phyloP scores from a whole-genome alignment of 2,113 vertebrate species.

The Sander vitreus region DNA sequence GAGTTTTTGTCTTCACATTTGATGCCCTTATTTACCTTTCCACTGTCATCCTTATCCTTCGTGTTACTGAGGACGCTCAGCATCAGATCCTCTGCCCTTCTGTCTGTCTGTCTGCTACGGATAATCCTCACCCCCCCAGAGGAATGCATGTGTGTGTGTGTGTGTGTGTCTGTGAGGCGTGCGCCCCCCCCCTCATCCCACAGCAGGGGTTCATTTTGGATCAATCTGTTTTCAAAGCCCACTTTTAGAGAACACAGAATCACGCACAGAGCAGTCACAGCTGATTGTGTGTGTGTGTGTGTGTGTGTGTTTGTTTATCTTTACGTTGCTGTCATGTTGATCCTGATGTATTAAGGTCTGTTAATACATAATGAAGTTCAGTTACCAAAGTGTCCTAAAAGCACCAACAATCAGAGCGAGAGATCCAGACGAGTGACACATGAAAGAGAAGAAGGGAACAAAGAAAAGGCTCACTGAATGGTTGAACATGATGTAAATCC shows the following conservation, averaged over 20 bases:
- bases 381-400: too few relatives aligned
- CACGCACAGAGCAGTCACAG: too few relatives aligned
- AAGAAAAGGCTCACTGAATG: background rate
- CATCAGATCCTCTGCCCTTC: slow-evolving; percentile 25
- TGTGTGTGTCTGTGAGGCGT: too few relatives aligned
- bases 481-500: background rate
- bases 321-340: background rate
- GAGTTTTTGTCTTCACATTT: too few relatives aligned
- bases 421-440: background rate
- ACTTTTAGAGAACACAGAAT: too few relatives aligned
- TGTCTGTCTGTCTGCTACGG: slow-evolving; percentile 26
- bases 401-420: too few relatives aligned
- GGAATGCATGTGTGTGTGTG: background rate
- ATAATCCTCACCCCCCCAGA: slow-evolving; percentile 10
- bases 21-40: too few relatives aligned
- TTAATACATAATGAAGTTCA: too few relatives aligned
- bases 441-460: background rate
- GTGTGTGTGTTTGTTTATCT: background rate
- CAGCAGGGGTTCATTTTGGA: too few relatives aligned
- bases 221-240: too few relatives aligned
- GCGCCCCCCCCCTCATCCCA: background rate
- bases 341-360: background rate
- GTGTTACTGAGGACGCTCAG: background rate
- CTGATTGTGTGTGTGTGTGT: background rate
- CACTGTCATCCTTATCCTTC: background rate